These are phyloP conservation scores for Papilio elwesi DNA, from an alignment of 2,888 invertebrate species.

Conservation along the genomic window DNA sequence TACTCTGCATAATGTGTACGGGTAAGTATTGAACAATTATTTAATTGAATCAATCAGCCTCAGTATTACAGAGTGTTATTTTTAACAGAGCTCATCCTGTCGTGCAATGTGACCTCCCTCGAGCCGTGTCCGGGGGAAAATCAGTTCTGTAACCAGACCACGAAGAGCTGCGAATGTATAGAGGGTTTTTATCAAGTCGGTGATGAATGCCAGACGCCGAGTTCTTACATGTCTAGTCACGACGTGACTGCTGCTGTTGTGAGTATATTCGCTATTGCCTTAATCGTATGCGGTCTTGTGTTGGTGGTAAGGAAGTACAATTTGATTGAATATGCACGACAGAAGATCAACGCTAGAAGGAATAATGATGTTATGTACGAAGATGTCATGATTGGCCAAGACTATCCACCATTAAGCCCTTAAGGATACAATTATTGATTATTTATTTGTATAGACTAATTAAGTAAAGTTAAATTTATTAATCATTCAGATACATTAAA, in stretches of 20 bases:
- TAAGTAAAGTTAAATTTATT: conserved; percentile 20
- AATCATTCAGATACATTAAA: background rate
- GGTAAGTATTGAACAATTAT: conserved; percentile 80
- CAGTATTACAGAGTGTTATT: conserved; percentile 71
- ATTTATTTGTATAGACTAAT: conserved; percentile 45
- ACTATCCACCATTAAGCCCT: conserved; percentile 79
- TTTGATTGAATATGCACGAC: conserved; percentile 70
- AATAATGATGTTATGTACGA: conserved; percentile 78
- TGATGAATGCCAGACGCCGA: conserved; percentile 58
- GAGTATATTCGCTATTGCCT: conserved; percentile 69
- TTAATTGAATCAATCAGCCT: conserved; percentile 81
- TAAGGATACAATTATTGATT: conserved; percentile 51
- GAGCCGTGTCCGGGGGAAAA: conserved; percentile 60
- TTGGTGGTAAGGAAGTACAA: conserved; percentile 77
- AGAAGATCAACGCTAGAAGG: conserved; percentile 70
- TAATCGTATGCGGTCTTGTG: conserved; percentile 69
- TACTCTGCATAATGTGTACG: conserved; percentile 61
- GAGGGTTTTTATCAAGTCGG: conserved; percentile 59
- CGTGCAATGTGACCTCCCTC: conserved; percentile 67
- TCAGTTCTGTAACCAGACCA: conserved; percentile 63
- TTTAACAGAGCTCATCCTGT: conserved; percentile 82
- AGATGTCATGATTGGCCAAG: conserved; percentile 83
- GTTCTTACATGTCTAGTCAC: conserved; percentile 48
- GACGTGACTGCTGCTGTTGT: conserved; percentile 66
- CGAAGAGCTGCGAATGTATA: conserved; percentile 62